Evolutionary conservation across 1,140 invertebrate genomes (phyloP).

Genomic region (Bursaphelenchus mucronatus): DNA sequence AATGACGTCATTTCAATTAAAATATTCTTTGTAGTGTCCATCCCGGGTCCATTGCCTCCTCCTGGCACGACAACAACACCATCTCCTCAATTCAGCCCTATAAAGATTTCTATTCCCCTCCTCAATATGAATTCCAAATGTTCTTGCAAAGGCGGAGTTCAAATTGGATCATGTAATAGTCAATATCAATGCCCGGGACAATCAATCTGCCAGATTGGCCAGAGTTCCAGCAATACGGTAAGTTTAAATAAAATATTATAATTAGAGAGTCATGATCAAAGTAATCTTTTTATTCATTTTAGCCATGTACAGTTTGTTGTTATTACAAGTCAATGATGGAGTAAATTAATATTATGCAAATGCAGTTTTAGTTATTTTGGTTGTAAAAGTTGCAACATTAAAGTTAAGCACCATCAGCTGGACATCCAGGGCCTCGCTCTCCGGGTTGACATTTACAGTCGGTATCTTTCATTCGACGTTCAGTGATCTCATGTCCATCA

Average conservation of each 20-base stretch:
- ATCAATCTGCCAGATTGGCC: slow-evolving; percentile 54
- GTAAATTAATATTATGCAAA: background rate
- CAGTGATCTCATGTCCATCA: slow-evolving; percentile 48
- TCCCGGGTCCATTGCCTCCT: too few species aligned
- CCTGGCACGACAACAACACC: too few species aligned
- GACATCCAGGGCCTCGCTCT: slow-evolving; percentile 35
- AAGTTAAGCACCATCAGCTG: slow-evolving; percentile 42
- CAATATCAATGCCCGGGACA: slow-evolving; percentile 58
- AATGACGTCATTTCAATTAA: slow-evolving; percentile 3
- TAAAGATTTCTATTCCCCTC: too few species aligned
- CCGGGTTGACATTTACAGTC: slow-evolving; percentile 48
- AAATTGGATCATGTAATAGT: slow-evolving; percentile 54
- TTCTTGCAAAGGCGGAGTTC: slow-evolving; percentile 51
- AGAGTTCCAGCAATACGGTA: slow-evolving; percentile 32
- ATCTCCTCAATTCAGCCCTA: too few species aligned
- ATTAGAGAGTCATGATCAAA: too few species aligned
- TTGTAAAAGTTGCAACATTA: slow-evolving; percentile 3
- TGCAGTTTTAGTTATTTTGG: background rate
- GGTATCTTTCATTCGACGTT: slow-evolving; percentile 44
- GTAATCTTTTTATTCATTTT: background rate
- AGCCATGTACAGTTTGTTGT: slow-evolving; percentile 49
- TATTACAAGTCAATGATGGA: slow-evolving; percentile 34
- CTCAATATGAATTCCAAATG: slow-evolving; percentile 18
- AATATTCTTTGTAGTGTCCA: background rate
- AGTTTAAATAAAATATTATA: slow-evolving; percentile 22